phyloP scores from a whole-genome alignment of 2,113 vertebrate genomes.

The Pheucticus melanocephalus region DNA sequence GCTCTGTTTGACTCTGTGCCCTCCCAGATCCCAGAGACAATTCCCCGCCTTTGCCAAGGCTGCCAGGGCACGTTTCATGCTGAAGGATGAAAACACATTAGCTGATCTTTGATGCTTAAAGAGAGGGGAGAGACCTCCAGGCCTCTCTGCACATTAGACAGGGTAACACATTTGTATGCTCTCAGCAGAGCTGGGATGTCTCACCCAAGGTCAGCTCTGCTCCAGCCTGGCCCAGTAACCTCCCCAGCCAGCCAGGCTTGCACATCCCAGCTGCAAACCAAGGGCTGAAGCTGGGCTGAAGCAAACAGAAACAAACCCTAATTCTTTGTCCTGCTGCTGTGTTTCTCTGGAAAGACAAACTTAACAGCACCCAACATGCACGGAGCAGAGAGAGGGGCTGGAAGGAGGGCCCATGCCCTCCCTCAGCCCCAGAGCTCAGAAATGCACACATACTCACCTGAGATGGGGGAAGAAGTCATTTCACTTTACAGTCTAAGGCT shows the following conservation, averaged over 20 bases:
- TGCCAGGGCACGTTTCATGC: conserved; percentile 43
- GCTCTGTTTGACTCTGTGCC: background rate
- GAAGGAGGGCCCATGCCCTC: background rate
- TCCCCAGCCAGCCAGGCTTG: background rate
- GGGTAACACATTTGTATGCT: conserved; percentile 43
- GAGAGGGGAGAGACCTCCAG: conserved; percentile 44
- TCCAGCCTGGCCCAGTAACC: background rate
- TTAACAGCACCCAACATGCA: background rate
- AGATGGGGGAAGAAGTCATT: background rate
- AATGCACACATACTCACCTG: background rate
- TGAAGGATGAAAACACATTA: conserved; percentile 59
- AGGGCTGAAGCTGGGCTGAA: background rate
- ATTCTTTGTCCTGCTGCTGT: accelerated
- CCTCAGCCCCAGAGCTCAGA: background rate
- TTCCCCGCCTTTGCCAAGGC: conserved; percentile 16
- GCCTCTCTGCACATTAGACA: conserved; percentile 48
- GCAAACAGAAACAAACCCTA: background rate
- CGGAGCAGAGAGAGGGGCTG: background rate
- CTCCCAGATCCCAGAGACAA: conserved; percentile 33
- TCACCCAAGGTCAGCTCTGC: conserved; percentile 50
- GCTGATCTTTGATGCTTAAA: conserved; percentile 60
- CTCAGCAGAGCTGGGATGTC: background rate
- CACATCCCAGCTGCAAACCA: background rate
- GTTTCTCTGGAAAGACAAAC: background rate
- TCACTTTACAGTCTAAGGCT: background rate